Conservation (phyloP, 2,113 vertebrate species). For the Centropus unirufus region DNA sequence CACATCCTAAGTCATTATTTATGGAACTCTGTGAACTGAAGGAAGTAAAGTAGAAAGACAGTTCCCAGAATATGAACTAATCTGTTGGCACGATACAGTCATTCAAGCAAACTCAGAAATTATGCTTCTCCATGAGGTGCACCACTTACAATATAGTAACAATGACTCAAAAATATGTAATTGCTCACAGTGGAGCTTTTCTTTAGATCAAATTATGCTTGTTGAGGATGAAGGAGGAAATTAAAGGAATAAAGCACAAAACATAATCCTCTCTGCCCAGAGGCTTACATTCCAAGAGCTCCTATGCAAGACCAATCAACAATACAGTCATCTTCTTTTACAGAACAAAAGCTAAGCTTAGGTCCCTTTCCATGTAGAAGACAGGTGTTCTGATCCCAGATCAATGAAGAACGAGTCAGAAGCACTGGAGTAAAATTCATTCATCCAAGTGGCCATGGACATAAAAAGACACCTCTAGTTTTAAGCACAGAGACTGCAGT, state of each 20-base stretch:
- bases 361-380: neutral
- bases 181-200: neutral
- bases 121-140: neutral
- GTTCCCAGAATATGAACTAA: neutral
- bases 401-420: neutral
- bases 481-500: neutral
- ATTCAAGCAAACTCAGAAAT: neutral
- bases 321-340: neutral
- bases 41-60: neutral
- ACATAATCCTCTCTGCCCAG: neutral
- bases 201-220: neutral
- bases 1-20: neutral
- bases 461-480: neutral
- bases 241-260: neutral
- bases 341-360: neutral
- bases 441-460: neutral
- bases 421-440: neutral
- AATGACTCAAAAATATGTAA: neutral
- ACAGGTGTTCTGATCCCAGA: neutral
- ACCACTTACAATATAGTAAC: neutral
- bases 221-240: neutral
- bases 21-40: slow-evolving; percentile 6
- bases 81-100: neutral
- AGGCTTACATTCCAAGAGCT: neutral
- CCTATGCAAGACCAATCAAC: neutral